Evolutionary conservation across 2,113 vertebrate genomes (phyloP).

Genomic region (Montifringilla adamsi): DNA sequence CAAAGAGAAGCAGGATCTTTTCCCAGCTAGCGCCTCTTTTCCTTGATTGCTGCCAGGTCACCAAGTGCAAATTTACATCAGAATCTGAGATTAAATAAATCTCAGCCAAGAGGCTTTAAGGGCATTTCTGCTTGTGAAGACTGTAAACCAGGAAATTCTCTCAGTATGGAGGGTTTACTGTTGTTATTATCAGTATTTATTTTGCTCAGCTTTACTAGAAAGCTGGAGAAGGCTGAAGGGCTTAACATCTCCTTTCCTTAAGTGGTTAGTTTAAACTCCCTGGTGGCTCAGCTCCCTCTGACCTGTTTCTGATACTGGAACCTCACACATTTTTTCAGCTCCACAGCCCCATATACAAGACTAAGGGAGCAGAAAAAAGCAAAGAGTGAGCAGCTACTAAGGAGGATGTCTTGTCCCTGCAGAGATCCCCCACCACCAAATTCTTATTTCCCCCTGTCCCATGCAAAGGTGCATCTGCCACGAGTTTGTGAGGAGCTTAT

Average conservation of each 20-base stretch:
- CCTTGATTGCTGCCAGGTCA: constrained; percentile 38
- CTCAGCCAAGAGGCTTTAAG: constrained; percentile 18
- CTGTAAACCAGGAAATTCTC: not conserved
- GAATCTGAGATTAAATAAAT: constrained; percentile 35
- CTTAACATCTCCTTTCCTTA: not conserved
- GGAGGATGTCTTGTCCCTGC: not conserved
- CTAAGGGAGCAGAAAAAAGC: not conserved
- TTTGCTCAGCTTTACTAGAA: not conserved
- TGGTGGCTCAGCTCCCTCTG: not conserved
- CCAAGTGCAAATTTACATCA: constrained; percentile 50
- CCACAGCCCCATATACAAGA: not conserved
- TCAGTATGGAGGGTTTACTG: not conserved
- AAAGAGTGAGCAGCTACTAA: not conserved
- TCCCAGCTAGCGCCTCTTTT: constrained; percentile 11
- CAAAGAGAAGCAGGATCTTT: constrained; percentile 23
- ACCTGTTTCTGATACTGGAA: not conserved
- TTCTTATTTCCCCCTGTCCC: not conserved
- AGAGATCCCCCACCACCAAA: not conserved
- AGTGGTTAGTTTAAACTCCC: not conserved
- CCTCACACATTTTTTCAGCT: not conserved
- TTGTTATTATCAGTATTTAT: constrained; percentile 3
- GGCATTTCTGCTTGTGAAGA: not conserved
- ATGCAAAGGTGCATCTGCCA: not conserved
- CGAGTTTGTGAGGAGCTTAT: not conserved
- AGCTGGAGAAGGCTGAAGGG: not conserved